Base-by-base conservation (phyloP, 1,140 invertebrate genomes). In the Drosophila busckii region DNA sequence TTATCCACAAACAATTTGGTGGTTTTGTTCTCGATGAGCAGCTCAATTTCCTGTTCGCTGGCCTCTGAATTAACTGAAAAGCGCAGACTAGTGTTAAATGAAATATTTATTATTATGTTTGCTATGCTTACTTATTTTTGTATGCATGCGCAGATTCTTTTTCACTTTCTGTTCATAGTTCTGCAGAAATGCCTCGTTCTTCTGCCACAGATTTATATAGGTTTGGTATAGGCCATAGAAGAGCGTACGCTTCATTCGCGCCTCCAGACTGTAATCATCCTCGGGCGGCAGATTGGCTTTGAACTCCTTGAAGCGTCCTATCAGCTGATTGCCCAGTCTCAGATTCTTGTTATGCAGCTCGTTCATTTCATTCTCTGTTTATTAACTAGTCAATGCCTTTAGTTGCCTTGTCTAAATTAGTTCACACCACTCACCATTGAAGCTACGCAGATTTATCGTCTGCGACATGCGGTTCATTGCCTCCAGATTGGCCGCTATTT, bases 1-100 rank as follows among this genome's bases (percentile, higher is more conserved):
- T 87, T 87, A 10, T 80, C 85, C 19, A 87, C 84, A 70, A 87
- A 87, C 17, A 87, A 62, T 29, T 84, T 86, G 5, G 86, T 87
- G 20, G 71, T 73, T 35, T 87, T 87, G 41, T 84, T 86, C 13
- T 82, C 70, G 28, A 87, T 70, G 26, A 87, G 54, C 31, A 75
- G 56, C 50, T 87, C 86, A 29, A 87, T 78, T 44, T 87, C 86
- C 23, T 87, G 82, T 55, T 87, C 86, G 16, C 63, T 87, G 34
- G 78, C 65, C 32, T 87, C 76, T 13, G 62, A 62, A 34, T 86
- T 85, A 6, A 87, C 86, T 87, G 1, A 19, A 38, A 41, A 3
- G 4, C 7, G 12, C 4, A 44, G 9, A 9, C 22, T 8, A 5
- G 7, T 5, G 0, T 6, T 26, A 32, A 9, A 28, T 20, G 8